Evolutionary conservation across 2,113 vertebrate genomes (phyloP), one percentile per base, ranked within the genome.

Genomic region (Prinia subflava): DNA sequence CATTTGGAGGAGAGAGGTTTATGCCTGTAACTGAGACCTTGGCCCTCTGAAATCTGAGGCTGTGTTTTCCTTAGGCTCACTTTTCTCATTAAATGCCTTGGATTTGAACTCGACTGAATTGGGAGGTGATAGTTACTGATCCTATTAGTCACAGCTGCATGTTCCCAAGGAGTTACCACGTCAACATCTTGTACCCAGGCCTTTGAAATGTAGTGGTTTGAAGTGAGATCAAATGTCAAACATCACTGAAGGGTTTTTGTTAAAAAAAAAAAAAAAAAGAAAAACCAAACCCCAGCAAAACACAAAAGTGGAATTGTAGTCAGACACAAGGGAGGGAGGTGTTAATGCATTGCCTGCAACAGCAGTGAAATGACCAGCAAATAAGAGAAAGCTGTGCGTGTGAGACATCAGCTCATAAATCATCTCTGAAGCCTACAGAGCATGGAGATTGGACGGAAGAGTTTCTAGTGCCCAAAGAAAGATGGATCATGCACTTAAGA

Each of bases 111-210:
- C 17, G 1, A 64, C 41, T 89, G 68, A 91, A 68, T 56, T 69
- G 67, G 57, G 91, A 95, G 87, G 74, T 11, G 0, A 65, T 70
- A 64, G 69, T 92, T 79, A 60, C 74, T 55, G 63, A 91, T 84
- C 42, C 8, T 73, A 87, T 94, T 95, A 94, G 93, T 91, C 91
- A 94, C 87, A 95, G 96, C 60, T 90, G 71, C 39, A 30, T 31
- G 57, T 92, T 95, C 56, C 80, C 41, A 64, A 94, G 75, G 59
- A 94, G 83, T 87, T 93, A 81, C 84, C 52, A 56, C 22, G 18
- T 88, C 75, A 90, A 90, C 85, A 89, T 88, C 71, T 96, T 55
- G n/a, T 71, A 78, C n/a, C 20, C 68, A 59, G 37, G 11, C 52
- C 68, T 96, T 93, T 89, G 83, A 94, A 93, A 81, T 46, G 41